Base-by-base conservation (phyloP, 2,113 vertebrate genomes). In the Limnothrissa miodon region DNA sequence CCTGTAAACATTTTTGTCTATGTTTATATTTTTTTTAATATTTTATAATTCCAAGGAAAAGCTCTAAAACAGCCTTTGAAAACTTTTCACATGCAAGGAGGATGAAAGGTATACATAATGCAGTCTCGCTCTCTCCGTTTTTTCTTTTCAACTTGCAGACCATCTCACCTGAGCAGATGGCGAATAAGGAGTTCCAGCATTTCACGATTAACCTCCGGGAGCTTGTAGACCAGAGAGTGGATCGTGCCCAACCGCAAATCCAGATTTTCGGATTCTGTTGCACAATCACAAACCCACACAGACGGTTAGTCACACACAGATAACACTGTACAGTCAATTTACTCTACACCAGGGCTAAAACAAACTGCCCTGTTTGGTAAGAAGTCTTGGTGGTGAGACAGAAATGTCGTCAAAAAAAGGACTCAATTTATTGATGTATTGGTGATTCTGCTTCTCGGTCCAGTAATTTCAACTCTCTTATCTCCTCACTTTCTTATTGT, bases 131-230 rank as follows among this genome's bases (percentile, higher is more conserved):
- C 62, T 15, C 29, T 33, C 25, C 29, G 3, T 74, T 11, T 74
- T 33, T 74, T 33, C 29, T 33, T 1, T 15, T 15, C 3, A 11
- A 36, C 33, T 5, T 36, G 66, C 66, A 74, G 5, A 17, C 29
- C 66, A 33, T 36, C 95, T 94, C 94, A 99, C 98, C 93, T 96
- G 87, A 97, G 96, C 5, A 99, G 92, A 89, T 99, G 98, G 83
- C 95, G 95, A 86, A 99, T 96, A 17, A 99, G 94, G 84, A 98
- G 94, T 87, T 96, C 96, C 87, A 99, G 87, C 97, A 99, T 99
- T 87, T 98, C 96, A 44, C 93, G 93, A 88, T 98, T 98, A 90
- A 95, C 97, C 83, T 97, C 97, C 25, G 98, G 97, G 0, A 99
- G 93, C 86, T 97, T 98, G 92, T 99, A 97, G 85, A 96, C 93